These are phyloP conservation scores for Garra rufa DNA, from an alignment of 2,113 vertebrate species.

Conservation along the genomic window DNA sequence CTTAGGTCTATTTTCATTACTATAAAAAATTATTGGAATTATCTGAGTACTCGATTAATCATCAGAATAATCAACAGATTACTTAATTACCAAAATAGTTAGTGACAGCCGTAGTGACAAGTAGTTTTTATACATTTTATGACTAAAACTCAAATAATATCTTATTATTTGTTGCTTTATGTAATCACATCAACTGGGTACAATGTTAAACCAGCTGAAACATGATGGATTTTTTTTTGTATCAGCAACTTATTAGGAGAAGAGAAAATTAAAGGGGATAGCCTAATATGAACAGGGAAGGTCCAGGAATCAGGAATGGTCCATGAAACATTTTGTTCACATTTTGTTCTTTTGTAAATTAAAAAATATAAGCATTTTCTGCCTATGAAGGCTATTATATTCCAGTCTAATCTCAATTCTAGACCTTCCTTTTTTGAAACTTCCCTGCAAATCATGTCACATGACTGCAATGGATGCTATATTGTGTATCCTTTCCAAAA, in stretches of 20 bases:
- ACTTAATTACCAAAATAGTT: too few species aligned
- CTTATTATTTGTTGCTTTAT: neutral
- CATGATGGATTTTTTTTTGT: neutral
- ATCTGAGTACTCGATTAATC: too few species aligned
- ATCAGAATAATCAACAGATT: too few species aligned
- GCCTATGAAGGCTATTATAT: neutral
- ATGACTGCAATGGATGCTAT: neutral
- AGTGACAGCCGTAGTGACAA: too few species aligned
- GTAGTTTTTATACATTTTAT: too few species aligned
- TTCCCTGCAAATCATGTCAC: neutral
- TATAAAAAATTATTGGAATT: too few species aligned
- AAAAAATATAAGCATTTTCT: slow-evolving; percentile 3
- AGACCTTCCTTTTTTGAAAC: neutral
- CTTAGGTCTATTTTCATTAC: too few species aligned
- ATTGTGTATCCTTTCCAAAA: slow-evolving; percentile 33
- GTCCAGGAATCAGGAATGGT: neutral
- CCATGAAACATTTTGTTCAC: neutral
- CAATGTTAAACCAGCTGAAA: neutral
- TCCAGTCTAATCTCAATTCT: neutral
- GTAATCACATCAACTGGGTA: neutral
- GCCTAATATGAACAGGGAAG: neutral
- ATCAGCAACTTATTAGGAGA: neutral
- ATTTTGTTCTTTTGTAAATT: neutral
- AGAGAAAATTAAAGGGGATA: neutral
- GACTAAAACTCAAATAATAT: neutral